phyloP scores from a whole-genome alignment of 2,888 invertebrate genomes.

The Bimastos eiseni region DNA sequence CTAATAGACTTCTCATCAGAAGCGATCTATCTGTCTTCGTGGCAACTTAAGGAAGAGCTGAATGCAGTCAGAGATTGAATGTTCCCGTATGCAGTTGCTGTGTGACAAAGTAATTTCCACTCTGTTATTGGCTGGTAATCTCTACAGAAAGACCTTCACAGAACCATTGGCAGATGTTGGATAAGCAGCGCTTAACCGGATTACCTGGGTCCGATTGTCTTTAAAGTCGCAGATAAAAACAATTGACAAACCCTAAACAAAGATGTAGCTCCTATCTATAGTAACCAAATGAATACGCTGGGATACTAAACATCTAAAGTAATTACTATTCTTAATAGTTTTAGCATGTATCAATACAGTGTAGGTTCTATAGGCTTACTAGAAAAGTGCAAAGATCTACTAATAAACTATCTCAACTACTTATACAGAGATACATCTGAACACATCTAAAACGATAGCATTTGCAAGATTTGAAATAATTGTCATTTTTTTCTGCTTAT shows the following conservation, averaged over 20 bases:
- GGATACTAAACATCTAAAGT: not conserved
- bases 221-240: not conserved
- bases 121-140: not conserved
- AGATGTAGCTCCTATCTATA: not conserved
- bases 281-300: not conserved
- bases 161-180: not conserved
- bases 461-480: no score
- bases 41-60: not conserved
- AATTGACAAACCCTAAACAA: not conserved
- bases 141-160: not conserved
- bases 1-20: not conserved
- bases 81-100: not conserved
- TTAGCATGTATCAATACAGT: not conserved
- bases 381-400: not conserved
- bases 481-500: no score
- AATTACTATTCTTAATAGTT: not conserved
- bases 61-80: not conserved
- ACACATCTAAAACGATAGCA: no score
- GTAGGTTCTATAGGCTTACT: not conserved
- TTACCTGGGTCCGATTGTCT: not conserved
- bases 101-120: not conserved
- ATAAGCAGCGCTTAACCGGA: not conserved
- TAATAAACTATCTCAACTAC: not conserved
- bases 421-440: no score
- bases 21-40: not conserved